A percentile compares a stretch with the other conserved stretches of the same genome.
Evolutionary conservation across 2,797 vertebrate species (phyloP).

Genomic region (Menidia menidia): DNA sequence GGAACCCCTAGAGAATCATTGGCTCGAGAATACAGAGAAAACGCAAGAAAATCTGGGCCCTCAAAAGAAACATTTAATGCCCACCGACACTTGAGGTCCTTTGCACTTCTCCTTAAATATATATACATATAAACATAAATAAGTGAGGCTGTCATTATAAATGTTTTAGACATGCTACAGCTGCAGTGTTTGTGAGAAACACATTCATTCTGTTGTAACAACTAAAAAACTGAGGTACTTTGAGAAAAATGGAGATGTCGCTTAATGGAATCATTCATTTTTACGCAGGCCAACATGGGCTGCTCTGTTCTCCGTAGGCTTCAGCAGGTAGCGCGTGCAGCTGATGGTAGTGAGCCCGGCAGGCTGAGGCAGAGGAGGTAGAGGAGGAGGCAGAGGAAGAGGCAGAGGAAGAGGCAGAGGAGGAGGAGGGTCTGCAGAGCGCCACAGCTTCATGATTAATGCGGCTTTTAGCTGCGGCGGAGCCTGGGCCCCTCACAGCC

Average conservation of each 20-base stretch:
- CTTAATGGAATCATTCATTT: background rate
- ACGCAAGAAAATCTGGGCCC: too few species aligned
- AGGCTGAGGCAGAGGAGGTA: slow-evolving; percentile 19
- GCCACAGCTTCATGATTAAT: slow-evolving; percentile 77
- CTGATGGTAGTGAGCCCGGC: slow-evolving; percentile 19
- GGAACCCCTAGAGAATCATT: too few species aligned
- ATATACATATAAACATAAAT: too few species aligned
- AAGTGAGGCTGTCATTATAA: too few species aligned
- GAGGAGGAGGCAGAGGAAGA: slow-evolving; percentile 27
- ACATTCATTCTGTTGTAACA: too few species aligned
- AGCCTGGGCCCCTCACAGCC: slow-evolving; percentile 62
- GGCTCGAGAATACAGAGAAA: too few species aligned
- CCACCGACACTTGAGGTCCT: too few species aligned
- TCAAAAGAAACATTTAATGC: too few species aligned
- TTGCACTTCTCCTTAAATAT: too few species aligned
- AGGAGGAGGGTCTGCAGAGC: slow-evolving; percentile 66
- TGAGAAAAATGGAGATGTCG: background rate
- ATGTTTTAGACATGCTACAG: background rate
- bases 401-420: slow-evolving; percentile 43
- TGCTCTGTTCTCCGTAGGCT: too few species aligned
- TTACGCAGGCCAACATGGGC: background rate
- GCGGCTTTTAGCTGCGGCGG: slow-evolving; percentile 81
- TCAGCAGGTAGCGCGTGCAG: background rate
- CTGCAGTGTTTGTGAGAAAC: background rate
- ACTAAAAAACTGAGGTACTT: background rate